phyloP scores from a whole-genome alignment of 1,140 invertebrate species.

The Babylonia areolata region DNA sequence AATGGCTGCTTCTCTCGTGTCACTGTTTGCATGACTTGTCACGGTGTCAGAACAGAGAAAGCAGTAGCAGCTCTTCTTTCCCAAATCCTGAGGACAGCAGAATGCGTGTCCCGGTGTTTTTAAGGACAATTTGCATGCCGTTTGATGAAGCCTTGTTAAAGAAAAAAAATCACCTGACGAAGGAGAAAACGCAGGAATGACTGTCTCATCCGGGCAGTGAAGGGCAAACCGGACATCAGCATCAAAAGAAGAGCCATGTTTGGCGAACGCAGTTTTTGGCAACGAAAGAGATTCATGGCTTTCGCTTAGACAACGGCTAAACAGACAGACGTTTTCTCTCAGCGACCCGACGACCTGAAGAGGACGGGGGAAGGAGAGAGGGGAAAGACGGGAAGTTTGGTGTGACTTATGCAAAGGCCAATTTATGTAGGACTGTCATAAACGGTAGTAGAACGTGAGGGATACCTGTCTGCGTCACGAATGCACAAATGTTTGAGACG shows the following conservation, averaged over 20 bases:
- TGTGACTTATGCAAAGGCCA: neutral
- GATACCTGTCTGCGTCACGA: neutral
- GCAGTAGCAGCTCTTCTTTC: neutral
- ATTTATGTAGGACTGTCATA: neutral
- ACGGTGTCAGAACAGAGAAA: no score
- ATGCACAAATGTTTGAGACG: no score
- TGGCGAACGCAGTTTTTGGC: neutral
- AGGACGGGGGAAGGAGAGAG: no score
- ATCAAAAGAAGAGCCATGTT: neutral
- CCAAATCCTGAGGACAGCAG: neutral
- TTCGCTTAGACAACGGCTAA: neutral
- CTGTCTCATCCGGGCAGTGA: neutral
- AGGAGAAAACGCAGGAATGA: neutral
- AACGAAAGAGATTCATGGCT: neutral
- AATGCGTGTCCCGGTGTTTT: neutral
- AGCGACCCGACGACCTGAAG: neutral
- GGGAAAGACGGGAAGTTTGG: no score
- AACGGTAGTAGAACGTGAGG: neutral
- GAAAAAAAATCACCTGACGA: neutral
- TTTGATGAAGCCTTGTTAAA: neutral
- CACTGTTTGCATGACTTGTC: no score
- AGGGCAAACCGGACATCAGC: neutral
- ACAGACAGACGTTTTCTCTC: neutral
- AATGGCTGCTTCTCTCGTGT: no score
- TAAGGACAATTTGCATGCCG: neutral